Base-by-base conservation (phyloP, 2,113 vertebrate genomes). In the Ranitomeya variabilis region DNA sequence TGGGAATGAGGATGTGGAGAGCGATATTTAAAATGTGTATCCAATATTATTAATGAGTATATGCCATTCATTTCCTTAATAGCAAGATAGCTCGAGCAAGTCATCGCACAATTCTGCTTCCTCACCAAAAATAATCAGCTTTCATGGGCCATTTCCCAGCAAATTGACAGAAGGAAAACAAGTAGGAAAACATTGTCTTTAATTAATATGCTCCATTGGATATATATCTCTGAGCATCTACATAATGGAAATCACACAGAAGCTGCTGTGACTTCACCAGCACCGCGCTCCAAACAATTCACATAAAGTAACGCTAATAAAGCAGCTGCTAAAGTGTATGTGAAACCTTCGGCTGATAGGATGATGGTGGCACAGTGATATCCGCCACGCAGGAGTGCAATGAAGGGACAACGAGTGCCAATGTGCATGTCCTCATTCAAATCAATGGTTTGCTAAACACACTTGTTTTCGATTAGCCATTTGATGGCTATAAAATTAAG, bases 161-260 rank as follows among this genome's bases (percentile, higher is more conserved):
- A 80, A 80, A 80, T 80, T 80, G 78, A 80, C 78, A 80, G 78
- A 80, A 80, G 23, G 78, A 80, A 80, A 80, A 80, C 78, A 80
- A 59, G 78, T 59, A 80, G 23, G 78, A 80, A 80, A 80, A 80
- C 78, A 80, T 59, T 80, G 55, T 59, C 54, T 57, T 80, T 80
- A 80, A 80, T 80, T 80, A 80, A 80, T 59, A 26, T 80, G 78
- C 54, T 59, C 78, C 55, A 80, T 10, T 60, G 78, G n/a, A 80
- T 80, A 59, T 59, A 80, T 59, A 59, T 80, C 78, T 80, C n/a
- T 14, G n/a, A 59, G 78, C 78, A 80, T 80, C 78, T 80, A 26
- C 55, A 80, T 80, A 80, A 80, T 59, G 78, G 60, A 80, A 59
- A 80, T 80, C 52, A 8, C n/a, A 8, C 77, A 59, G 78, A 60